These are phyloP conservation scores for Magallana gigas DNA, from an alignment of 1,140 invertebrate genomes.

Conservation along the genomic window DNA sequence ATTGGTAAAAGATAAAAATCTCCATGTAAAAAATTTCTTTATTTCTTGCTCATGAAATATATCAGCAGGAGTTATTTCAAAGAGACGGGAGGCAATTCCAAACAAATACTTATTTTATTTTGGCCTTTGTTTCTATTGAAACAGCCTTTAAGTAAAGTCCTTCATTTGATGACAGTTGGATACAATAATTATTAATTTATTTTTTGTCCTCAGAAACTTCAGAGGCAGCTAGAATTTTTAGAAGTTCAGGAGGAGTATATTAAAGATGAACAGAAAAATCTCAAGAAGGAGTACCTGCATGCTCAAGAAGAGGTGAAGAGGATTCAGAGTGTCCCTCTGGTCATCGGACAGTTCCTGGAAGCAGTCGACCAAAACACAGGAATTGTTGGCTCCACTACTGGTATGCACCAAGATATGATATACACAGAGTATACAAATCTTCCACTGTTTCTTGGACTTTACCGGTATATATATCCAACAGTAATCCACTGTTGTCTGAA, in stretches of 20 bases:
- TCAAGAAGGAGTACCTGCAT: slow-evolving; percentile 98
- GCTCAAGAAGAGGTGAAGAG: slow-evolving; percentile 98
- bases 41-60: neutral
- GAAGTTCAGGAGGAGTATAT: slow-evolving; percentile 99
- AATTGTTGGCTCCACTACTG: slow-evolving; percentile 91
- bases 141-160: no score
- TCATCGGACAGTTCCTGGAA: slow-evolving; percentile 98
- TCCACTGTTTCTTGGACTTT: neutral
- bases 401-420: slow-evolving; percentile 70
- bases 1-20: no score
- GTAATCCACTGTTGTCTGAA: neutral
- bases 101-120: no score
- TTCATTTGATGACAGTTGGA: no score
- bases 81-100: no score
- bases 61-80: neutral
- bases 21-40: no score
- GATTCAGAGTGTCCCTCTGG: slow-evolving; percentile 97
- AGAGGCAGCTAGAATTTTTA: slow-evolving; percentile 96
- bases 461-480: neutral
- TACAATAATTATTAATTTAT: no score
- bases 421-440: neutral
- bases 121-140: no score
- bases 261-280: slow-evolving; percentile 98
- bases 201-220: slow-evolving; percentile 87
- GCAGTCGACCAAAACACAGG: slow-evolving; percentile 99